Evolutionary conservation across 2,797 vertebrate species (phyloP).

Genomic region (Alosa sapidissima): DNA sequence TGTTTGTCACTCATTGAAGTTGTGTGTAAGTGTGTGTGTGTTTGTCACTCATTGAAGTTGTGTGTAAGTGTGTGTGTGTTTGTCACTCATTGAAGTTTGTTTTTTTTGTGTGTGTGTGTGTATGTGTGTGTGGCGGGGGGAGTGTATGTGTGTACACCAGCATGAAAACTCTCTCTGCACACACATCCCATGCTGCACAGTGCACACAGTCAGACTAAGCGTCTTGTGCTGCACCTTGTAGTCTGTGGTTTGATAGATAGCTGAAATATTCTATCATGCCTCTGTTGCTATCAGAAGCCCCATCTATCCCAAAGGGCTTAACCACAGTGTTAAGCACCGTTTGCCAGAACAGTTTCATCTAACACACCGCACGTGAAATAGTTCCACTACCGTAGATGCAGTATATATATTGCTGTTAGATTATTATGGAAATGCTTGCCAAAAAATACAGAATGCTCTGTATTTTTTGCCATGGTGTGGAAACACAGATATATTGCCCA

Average conservation of each 20-base stretch:
- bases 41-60: background rate
- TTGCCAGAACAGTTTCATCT: background rate
- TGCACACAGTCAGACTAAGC: background rate
- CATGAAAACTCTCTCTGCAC: background rate
- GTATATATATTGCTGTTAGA: background rate
- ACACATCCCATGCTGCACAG: conserved; percentile 32
- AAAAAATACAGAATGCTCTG: background rate
- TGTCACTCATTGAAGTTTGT: background rate
- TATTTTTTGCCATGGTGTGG: background rate
- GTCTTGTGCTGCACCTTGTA: background rate
- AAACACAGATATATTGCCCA: background rate
- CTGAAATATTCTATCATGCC: background rate
- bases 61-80: background rate
- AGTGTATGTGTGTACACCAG: conserved; percentile 5
- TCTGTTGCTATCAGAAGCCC: background rate
- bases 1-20: conserved; percentile 21
- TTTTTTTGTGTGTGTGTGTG: conserved; percentile 36
- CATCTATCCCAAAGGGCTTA: background rate
- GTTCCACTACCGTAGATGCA: background rate
- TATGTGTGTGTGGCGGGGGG: conserved; percentile 35
- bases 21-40: conserved; percentile 40
- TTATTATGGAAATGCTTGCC: background rate
- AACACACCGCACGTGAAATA: background rate
- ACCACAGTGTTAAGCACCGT: background rate
- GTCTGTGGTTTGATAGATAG: background rate